Evolutionary conservation across 1,140 invertebrate genomes (phyloP).

Genomic region (Rhyzopertha dominica): DNA sequence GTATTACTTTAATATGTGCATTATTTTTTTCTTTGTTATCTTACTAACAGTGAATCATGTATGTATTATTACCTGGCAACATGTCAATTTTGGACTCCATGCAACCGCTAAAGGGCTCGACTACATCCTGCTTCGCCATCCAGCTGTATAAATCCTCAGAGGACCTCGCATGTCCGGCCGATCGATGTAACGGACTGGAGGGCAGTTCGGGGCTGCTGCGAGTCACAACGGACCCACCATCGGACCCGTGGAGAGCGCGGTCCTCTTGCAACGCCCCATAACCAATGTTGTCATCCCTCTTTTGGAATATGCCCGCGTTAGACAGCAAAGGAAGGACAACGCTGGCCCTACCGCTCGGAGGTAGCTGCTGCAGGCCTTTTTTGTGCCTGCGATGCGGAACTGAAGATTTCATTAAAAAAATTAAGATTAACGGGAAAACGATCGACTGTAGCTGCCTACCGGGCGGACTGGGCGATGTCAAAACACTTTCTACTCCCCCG

Average conservation of each 20-base stretch:
- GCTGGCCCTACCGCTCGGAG: conserved; percentile 66
- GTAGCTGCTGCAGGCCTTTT: conserved; percentile 58
- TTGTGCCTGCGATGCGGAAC: conserved; percentile 37
- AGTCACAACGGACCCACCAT: conserved; percentile 52
- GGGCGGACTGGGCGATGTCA: conserved; percentile 56
- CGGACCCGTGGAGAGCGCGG: conserved; percentile 49
- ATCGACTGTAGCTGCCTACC: conserved; percentile 42
- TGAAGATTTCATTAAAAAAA: too few relatives aligned
- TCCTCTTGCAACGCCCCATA: conserved; percentile 72
- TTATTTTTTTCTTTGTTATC: too few relatives aligned
- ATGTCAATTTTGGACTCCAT: conserved; percentile 58
- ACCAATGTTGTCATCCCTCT: conserved; percentile 46
- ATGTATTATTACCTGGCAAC: too few relatives aligned
- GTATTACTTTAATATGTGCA: too few relatives aligned
- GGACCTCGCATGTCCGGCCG: conserved; percentile 46
- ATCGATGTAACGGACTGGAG: conserved; percentile 46
- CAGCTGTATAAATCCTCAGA: conserved; percentile 89
- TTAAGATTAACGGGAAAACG: not conserved
- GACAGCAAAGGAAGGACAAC: conserved; percentile 68
- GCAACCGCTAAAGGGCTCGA: conserved; percentile 29
- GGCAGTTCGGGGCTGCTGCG: conserved; percentile 43
- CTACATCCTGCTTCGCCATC: conserved; percentile 87
- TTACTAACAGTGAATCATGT: too few relatives aligned
- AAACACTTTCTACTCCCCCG: conserved; percentile 42
- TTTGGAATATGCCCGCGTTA: conserved; percentile 49